Evolutionary conservation across 2,113 vertebrate genomes (phyloP).

Genomic region (Triplophysa tibetana): DNA sequence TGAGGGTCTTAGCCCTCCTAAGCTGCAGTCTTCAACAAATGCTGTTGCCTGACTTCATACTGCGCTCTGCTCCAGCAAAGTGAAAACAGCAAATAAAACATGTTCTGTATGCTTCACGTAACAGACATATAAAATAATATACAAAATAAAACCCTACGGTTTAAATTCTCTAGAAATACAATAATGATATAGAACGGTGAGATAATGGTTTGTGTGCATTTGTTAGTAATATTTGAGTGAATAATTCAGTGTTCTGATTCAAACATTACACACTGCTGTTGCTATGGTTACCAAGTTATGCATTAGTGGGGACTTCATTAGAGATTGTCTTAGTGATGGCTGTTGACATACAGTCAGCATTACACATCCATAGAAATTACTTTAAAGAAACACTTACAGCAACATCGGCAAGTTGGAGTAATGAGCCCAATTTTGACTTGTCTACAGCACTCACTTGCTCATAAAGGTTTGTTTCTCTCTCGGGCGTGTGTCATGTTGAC

Average conservation of each 20-base stretch:
- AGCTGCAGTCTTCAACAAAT: slow-evolving; percentile 27
- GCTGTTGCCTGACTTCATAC: background rate
- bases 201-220: background rate
- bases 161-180: background rate
- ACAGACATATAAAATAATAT: background rate
- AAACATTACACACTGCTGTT: slow-evolving; percentile 65
- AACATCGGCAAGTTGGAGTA: background rate
- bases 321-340: slow-evolving; percentile 54
- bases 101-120: background rate
- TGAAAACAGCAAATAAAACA: background rate
- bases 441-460: background rate
- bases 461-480: background rate
- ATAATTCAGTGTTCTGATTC: slow-evolving; percentile 62
- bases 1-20: slow-evolving; percentile 21
- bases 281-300: slow-evolving; percentile 70
- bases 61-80: background rate
- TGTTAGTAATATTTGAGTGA: slow-evolving; percentile 46
- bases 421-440: background rate
- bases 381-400: slow-evolving; percentile 14
- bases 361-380: slow-evolving; percentile 48
- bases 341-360: slow-evolving; percentile 24
- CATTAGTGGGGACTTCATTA: slow-evolving; percentile 36
- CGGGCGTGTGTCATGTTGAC: slow-evolving; percentile 5
- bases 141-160: background rate
- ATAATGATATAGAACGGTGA: background rate